Evolutionary conservation across 2,113 vertebrate species (phyloP).

Genomic region (Clarias macrocephalus): DNA sequence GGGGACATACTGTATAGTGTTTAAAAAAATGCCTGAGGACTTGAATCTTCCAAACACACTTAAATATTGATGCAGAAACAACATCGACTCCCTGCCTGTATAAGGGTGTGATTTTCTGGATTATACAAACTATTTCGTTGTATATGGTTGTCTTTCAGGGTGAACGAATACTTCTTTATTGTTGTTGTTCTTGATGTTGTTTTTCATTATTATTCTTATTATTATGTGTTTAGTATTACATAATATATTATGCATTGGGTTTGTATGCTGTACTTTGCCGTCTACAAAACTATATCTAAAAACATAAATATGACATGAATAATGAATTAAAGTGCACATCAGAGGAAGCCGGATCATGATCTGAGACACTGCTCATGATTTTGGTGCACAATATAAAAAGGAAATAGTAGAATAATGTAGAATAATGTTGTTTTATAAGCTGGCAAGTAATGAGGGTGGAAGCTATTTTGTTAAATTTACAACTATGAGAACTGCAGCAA

Average conservation of each 20-base stretch:
- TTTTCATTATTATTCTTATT: background rate
- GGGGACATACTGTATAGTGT: background rate
- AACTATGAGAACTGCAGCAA: background rate
- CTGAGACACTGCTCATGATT: background rate
- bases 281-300: background rate
- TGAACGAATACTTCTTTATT: background rate
- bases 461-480: background rate
- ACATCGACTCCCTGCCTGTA: background rate
- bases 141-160: background rate
- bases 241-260: background rate
- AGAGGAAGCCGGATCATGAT: background rate
- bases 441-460: background rate
- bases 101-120: background rate
- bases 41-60: constrained; percentile 12
- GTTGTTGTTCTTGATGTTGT: background rate
- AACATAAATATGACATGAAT: background rate
- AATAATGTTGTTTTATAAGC: background rate
- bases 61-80: constrained; percentile 30
- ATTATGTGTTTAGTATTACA: background rate
- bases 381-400: background rate
- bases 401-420: background rate
- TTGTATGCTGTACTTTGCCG: background rate
- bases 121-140: background rate
- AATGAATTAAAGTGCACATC: background rate
- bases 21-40: constrained; percentile 8